Evolutionary conservation across 2,797 vertebrate genomes (phyloP).

Genomic region (Enoplosus armatus): DNA sequence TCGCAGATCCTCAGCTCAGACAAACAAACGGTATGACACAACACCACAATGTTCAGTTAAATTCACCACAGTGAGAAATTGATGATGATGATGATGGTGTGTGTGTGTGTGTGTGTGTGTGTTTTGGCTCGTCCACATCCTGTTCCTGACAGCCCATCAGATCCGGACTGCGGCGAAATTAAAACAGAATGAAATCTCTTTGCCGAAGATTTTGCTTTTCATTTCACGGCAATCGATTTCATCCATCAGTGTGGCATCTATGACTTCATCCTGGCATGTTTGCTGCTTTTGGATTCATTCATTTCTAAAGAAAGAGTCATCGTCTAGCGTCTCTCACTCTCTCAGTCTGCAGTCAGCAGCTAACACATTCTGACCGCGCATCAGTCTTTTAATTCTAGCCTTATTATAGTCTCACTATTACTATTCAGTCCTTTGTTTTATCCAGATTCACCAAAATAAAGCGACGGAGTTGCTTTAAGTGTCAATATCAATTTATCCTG

Average conservation of each 20-base stretch:
- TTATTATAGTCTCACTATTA: no score
- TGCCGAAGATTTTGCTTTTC: not conserved
- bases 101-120: not conserved
- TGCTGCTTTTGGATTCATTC: no score
- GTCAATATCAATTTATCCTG: not conserved
- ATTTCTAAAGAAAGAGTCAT: no score
- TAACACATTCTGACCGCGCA: not conserved
- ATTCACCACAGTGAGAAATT: not conserved
- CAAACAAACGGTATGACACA: no score
- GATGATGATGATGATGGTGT: not conserved
- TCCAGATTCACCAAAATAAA: not conserved
- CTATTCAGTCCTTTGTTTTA: no score
- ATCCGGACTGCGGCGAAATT: not conserved
- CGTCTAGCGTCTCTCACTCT: no score
- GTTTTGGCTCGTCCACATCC: not conserved
- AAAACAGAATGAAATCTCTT: not conserved
- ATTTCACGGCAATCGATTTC: not conserved
- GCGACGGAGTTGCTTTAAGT: not conserved
- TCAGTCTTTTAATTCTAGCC: not conserved
- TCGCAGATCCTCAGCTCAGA: no score
- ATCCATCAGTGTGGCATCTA: not conserved
- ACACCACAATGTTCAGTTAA: no score
- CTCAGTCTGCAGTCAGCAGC: no score
- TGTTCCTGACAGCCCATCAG: no score
- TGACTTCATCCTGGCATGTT: not conserved